Base-by-base conservation (phyloP, 2,113 vertebrate genomes). In the Elephas maximus region DNA sequence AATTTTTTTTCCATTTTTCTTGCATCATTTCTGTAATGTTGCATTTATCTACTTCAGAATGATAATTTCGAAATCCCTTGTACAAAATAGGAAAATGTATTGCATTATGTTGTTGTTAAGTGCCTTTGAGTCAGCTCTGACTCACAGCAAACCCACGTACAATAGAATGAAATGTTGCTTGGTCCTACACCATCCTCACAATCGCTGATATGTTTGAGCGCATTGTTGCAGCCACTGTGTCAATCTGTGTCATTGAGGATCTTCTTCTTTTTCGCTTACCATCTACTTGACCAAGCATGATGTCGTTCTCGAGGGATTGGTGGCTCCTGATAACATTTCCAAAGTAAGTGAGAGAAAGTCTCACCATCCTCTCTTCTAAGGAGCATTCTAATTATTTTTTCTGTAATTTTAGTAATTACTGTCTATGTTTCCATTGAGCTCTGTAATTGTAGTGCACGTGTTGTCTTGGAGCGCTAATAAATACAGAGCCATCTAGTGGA, bases 401-500 rank as follows among this genome's bases (percentile, higher is more conserved):
- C 81, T 44, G 2, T 48, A 76, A 93, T 83, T 76, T 91, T 94
- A 94, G 63, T 6, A 14, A 86, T 91, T 37, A 90, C 4, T 80
- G 37, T 12, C 37, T 92, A 8, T 78, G 63, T 8, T 82, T 82
- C 53, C 33, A 65, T 8, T 67, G 11, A 81, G 28, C 21, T n/a
- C 28, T 91, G 91, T 91, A 85, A 86, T 88, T 67, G 37, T 8
- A 74, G 53, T 23, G 2, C 18, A 6, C 11, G 30, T 23, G 3
- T 33, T 67, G 53, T 57, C 20, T 86, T 14, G 84, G 24, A 90
- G 7, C 62, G 24, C 20, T 74, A 76, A 67, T 91, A 82, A 74
- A 86, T 94, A 28, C 33, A 91, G 57, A 80, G n/a, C 48, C 87
- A 83, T 93, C 84, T 93, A 84, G 57, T 91, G 85, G 81, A 88